Base-by-base conservation (phyloP, 1,140 invertebrate species). In the Dolichoris vasculosae region DNA sequence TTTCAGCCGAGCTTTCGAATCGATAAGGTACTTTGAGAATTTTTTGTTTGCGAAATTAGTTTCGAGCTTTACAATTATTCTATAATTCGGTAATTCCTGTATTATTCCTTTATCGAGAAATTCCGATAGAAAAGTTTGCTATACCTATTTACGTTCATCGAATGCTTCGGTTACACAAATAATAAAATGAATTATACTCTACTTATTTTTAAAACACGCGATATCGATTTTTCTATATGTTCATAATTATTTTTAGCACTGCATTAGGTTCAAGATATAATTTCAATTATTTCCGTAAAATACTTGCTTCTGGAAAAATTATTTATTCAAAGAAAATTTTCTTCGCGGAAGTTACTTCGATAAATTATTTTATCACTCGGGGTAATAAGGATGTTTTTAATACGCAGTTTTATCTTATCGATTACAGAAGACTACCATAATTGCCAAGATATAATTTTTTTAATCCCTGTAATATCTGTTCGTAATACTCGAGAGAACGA, bases 171-270 rank as follows among this genome's bases (percentile, higher is more conserved):
- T 35, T 67, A 35, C 64, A 35, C 64, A 35, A 67, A 20, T 35
- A 67, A 11, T 15, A 2, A 67, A 35, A 67, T 67, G 32, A 67
- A 35, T 30, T 63, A 26, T 35, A 43, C 17, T 64, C 63, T 35
- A 80, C 30, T 23, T 64, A 40, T 9, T 59, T 40, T 64, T 64
- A 8, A 20, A 43, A 48, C 69, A 71, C 81, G 67, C 48, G 67
- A 82, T 51, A 82, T 82, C 30, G 63, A 69, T 40, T 64, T 46
- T 86, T 51, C 35, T 55, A 64, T 20, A 15, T 35, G 4, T 43
- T 17, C 17, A n/a, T 30, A 75, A 55, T 82, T 82, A 32, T 73
- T 38, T 43, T 82, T 76, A 43, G 69, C 11, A 32, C 4, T 77
- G 75, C 73, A 46, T 15, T 23, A 55, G 32, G 55, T 86, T 73